Conservation (phyloP, 2,797 vertebrate species). For the Numenius phaeopus region DNA sequence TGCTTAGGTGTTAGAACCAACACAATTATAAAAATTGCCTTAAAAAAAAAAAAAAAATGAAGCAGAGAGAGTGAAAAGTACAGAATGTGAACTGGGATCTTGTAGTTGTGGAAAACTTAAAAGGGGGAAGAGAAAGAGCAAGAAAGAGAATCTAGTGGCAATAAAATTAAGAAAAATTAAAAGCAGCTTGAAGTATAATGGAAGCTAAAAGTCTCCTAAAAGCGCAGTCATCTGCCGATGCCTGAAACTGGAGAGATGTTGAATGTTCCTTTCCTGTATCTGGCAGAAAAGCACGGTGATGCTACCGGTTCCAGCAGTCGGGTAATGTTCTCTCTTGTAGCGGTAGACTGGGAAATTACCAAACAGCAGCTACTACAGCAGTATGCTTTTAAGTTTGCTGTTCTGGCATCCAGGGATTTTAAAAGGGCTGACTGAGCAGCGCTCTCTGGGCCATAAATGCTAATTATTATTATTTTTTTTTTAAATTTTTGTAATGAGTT, state of each 20-base stretch:
- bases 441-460: background rate
- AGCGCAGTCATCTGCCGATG: background rate
- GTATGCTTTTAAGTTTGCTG: background rate
- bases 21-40: background rate
- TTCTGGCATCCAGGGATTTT: background rate
- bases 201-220: background rate
- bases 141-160: background rate
- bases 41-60: background rate
- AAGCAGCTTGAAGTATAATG: background rate
- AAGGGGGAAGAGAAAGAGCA: background rate
- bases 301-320: background rate
- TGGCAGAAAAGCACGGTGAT: background rate
- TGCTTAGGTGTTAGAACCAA: background rate
- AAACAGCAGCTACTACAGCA: background rate
- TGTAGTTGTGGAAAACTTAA: background rate
- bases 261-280: background rate
- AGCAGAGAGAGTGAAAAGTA: background rate
- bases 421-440: background rate
- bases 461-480: background rate
- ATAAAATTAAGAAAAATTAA: background rate
- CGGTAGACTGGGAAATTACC: background rate
- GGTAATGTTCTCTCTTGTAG: background rate
- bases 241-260: background rate
- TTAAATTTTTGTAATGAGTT: background rate
- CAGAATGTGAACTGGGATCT: background rate